Evolutionary conservation across 2,888 invertebrate species (phyloP).

Genomic region (Monopis laevigella): DNA sequence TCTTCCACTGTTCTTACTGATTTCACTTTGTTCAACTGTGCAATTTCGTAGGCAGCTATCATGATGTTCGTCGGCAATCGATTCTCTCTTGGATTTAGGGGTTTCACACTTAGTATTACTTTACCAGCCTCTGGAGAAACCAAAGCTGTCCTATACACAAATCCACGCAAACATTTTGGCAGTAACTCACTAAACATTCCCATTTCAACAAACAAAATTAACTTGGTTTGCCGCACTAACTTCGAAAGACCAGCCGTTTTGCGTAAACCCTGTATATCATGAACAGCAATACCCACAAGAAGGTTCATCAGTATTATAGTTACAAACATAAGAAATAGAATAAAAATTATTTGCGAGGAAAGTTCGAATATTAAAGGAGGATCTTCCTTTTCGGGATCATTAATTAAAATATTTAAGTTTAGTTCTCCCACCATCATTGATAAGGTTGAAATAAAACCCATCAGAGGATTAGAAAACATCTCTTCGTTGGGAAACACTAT

Average conservation of each 20-base stretch:
- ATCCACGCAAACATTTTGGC: conserved; percentile 76
- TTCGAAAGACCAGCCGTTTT: conserved; percentile 87
- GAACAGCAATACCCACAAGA: conserved; percentile 86
- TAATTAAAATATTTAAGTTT: conserved; percentile 78
- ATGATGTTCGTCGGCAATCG: conserved; percentile 81
- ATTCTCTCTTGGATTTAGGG: conserved; percentile 83
- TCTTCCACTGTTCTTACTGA: conserved; percentile 72
- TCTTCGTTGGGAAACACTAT: conserved; percentile 86
- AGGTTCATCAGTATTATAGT: conserved; percentile 88
- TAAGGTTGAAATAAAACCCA: conserved; percentile 82
- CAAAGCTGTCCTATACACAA: conserved; percentile 80
- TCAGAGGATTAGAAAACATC: conserved; percentile 83
- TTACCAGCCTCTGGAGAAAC: conserved; percentile 84
- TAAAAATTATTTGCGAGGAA: conserved; percentile 83
- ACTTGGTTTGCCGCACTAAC: conserved; percentile 83
- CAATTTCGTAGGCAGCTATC: conserved; percentile 82
- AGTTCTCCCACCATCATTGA: conserved; percentile 92
- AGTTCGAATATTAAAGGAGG: conserved; percentile 78
- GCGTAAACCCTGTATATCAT: conserved; percentile 85
- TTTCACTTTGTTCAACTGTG: conserved; percentile 75
- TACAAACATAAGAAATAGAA: conserved; percentile 82
- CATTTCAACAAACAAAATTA: conserved; percentile 84
- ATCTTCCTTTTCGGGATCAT: conserved; percentile 74
- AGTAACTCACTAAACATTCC: conserved; percentile 82
- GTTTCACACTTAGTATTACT: conserved; percentile 83